Conservation (phyloP, 2,113 vertebrate genomes). For the Potamarius usumacintae region DNA sequence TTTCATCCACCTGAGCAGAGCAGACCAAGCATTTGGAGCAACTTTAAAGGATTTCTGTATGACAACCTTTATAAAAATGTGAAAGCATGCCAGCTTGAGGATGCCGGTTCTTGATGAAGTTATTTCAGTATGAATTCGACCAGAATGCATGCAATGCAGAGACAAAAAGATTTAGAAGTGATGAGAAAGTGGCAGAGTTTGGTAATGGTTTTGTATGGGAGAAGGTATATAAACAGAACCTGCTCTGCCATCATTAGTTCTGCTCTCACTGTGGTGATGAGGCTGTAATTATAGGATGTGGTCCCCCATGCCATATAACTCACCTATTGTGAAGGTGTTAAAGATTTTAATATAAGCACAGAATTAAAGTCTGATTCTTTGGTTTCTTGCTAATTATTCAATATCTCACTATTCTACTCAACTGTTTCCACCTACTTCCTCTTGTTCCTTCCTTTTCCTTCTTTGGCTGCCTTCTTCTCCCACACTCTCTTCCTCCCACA, state of each 20-base stretch:
- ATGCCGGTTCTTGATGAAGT: background rate
- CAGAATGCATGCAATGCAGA: background rate
- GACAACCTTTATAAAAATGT: background rate
- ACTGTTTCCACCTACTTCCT: slow-evolving; percentile 23
- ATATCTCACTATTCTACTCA: slow-evolving; percentile 20
- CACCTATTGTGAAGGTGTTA: slow-evolving; percentile 23
- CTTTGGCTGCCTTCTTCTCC: background rate
- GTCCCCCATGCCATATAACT: slow-evolving; percentile 6
- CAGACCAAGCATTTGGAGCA: background rate
- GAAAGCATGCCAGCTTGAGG: background rate
- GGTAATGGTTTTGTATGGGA: background rate
- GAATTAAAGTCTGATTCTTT: slow-evolving; percentile 7
- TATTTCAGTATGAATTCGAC: background rate
- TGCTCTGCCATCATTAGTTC: slow-evolving; percentile 43
- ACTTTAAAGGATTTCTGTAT: slow-evolving; percentile 1
- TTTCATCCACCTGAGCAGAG: slow-evolving; percentile 8
- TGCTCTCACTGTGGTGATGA: slow-evolving; percentile 16
- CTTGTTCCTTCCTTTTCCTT: background rate
- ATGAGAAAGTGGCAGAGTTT: background rate
- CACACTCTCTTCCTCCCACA: slow-evolving; percentile 22
- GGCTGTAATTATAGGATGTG: slow-evolving; percentile 37
- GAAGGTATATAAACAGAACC: background rate
- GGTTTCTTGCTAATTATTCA: slow-evolving; percentile 40
- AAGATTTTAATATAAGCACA: slow-evolving; percentile 34
- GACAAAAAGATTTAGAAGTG: background rate